phyloP scores from a whole-genome alignment of 2,888 invertebrate genomes.

The Morpho deidamia region DNA sequence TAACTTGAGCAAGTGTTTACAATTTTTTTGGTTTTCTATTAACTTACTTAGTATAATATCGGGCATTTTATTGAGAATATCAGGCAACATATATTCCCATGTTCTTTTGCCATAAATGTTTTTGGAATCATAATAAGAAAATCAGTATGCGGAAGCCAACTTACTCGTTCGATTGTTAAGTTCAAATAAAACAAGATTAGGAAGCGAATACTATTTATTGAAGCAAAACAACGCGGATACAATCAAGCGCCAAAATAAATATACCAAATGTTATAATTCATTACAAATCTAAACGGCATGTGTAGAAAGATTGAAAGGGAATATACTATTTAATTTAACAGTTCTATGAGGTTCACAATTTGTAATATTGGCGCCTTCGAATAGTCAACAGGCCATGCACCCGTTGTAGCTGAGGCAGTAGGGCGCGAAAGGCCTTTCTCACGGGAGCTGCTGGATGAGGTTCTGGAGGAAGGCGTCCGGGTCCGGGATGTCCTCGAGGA shows the following conservation, averaged over 20 bases:
- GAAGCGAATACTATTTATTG: conserved; percentile 38
- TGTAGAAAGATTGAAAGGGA: not conserved
- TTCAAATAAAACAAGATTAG: conserved; percentile 23
- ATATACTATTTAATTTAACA: not conserved
- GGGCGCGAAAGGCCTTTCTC: conserved; percentile 43
- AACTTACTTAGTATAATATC: too few species aligned
- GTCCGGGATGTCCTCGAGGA: conserved; percentile 82
- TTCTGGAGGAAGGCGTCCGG: conserved; percentile 73
- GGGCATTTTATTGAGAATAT: too few species aligned
- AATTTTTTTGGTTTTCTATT: too few species aligned
- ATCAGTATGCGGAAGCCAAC: too few species aligned
- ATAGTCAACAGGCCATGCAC: conserved; percentile 45
- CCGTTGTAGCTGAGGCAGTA: conserved; percentile 50
- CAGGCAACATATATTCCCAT: too few species aligned
- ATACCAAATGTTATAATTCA: not conserved
- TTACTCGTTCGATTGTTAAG: conserved; percentile 10
- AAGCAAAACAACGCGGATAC: conserved; percentile 29
- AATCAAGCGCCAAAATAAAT: conserved; percentile 21
- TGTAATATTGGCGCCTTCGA: conserved; percentile 3
- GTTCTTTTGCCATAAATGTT: too few species aligned
- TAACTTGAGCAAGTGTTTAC: too few species aligned
- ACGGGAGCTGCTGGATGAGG: conserved; percentile 55
- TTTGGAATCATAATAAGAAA: too few species aligned
- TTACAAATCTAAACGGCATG: not conserved
- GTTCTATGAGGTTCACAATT: conserved; percentile 14